Conservation (phyloP, 2,888 invertebrate species). For the Ornithoptera alexandrae region DNA sequence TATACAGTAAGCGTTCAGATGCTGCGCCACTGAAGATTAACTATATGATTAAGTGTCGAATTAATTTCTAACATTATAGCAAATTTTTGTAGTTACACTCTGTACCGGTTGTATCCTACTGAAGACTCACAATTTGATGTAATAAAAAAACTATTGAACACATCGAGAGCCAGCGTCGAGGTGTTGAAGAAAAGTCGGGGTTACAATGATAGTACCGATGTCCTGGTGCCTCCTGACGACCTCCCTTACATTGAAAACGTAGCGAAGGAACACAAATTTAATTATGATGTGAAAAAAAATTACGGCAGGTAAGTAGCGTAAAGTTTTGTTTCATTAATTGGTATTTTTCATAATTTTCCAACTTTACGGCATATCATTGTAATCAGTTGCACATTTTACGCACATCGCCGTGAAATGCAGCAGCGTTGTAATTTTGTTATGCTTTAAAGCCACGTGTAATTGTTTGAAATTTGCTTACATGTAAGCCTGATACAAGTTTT, state of each 20-base stretch:
- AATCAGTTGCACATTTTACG: not conserved
- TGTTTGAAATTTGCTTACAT: not conserved
- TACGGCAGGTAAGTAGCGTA: slow-evolving; percentile 60
- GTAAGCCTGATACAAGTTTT: no score
- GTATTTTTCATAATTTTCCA: not conserved
- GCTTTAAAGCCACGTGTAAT: not conserved
- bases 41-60: not conserved
- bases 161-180: slow-evolving; percentile 48
- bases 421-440: not conserved
- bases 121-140: slow-evolving; percentile 46
- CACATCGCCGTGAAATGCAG: not conserved
- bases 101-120: slow-evolving; percentile 52
- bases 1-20: no score
- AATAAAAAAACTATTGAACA: slow-evolving; percentile 41
- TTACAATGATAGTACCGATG: slow-evolving; percentile 60
- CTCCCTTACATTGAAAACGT: slow-evolving; percentile 46
- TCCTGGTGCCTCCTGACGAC: slow-evolving; percentile 54
- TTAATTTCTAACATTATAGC: not conserved
- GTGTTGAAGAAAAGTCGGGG: slow-evolving; percentile 57
- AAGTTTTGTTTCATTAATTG: not conserved
- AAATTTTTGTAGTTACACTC: slow-evolving; percentile 54
- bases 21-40: not conserved
- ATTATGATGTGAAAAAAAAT: slow-evolving; percentile 46
- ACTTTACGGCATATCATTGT: not conserved
- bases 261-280: slow-evolving; percentile 42